Base-by-base conservation (phyloP, 2,113 vertebrate species). In the Baryphthengus martii region DNA sequence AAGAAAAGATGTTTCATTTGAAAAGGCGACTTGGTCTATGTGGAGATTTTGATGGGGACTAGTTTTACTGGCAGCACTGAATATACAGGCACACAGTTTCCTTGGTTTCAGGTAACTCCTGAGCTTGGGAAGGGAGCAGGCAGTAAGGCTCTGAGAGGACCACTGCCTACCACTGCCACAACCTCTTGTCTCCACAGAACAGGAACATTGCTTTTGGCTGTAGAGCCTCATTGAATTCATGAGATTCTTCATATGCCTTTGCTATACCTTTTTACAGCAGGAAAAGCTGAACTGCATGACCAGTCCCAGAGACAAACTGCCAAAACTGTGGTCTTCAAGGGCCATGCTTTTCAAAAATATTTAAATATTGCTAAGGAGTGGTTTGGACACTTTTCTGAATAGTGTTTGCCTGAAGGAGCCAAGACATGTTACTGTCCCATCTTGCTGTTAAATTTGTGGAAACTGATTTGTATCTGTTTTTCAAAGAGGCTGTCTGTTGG, bases 281-380 rank as follows among this genome's bases (percentile, higher is more conserved):
- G 40, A 66, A 80, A 62, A 62, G 10, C 26, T 42, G 63, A 61
- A n/a, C 25, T 53, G 16, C 23, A 3, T 31, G n/a, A 68, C 13
- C 53, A 72, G 16, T 4, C 37, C 6, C 21, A 17, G 47, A 83
- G 23, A n/a, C 2, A 58, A 40, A 18, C 10, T 65, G 71, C 28
- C 49, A 31, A 52, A 94, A 65, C 8, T 19, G 26, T 82, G 66
- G 70, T 45, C 53, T 68, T 76, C 73, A 53, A 62, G 37, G 17
- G 13, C 23, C 15, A 1, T 0, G 0, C 49, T 62, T 82, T 49
- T 37, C 3, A 4, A 79, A 91, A 82, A n/a, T 11, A n/a, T 52
- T 61, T 52, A 39, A 81, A 68, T 65, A 73, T 65, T 68, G 17
- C 17, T 24, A n/a, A 70, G 0, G 5, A 72, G 31, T 25, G 52